Conservation (phyloP, 2,797 vertebrate genomes). For the Oreochromis mossambicus region DNA sequence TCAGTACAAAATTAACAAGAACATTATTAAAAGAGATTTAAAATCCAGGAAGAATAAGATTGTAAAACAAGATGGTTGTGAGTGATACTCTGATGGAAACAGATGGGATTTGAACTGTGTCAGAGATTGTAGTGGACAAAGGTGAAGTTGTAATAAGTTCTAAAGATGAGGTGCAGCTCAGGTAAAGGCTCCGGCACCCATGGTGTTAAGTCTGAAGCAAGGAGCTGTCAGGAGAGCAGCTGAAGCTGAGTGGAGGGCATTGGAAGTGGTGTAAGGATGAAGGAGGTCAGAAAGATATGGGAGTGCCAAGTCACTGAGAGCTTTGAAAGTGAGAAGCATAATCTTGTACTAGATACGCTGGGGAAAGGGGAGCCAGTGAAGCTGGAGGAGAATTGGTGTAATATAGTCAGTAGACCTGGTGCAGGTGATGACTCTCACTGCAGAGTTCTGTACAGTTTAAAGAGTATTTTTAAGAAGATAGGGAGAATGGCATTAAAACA, state of each 20-base stretch:
- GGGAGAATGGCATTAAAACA: not conserved
- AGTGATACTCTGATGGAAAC: not conserved
- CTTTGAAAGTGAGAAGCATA: not conserved
- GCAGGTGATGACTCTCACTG: not conserved
- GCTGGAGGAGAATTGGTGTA: not conserved
- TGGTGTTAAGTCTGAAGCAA: rapidly evolving
- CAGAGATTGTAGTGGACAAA: not conserved
- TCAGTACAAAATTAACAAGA: not conserved
- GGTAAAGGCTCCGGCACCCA: not conserved
- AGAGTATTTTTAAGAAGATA: not conserved
- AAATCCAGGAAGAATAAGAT: not conserved
- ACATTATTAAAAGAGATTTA: not conserved
- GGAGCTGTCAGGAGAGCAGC: not conserved
- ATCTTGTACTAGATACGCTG: not conserved
- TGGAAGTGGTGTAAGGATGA: not conserved
- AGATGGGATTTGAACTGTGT: not conserved
- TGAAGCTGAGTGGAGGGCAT: not conserved
- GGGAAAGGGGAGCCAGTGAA: not conserved
- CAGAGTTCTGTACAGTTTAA: not conserved
- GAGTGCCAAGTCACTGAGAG: not conserved
- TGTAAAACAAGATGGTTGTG: not conserved
- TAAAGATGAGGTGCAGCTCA: not conserved
- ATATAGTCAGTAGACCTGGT: not conserved
- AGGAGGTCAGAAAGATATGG: not conserved
- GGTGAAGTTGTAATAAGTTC: not conserved